Evolutionary conservation across 1,140 invertebrate species (phyloP).

Genomic region (Macrobrachium rosenbergii): DNA sequence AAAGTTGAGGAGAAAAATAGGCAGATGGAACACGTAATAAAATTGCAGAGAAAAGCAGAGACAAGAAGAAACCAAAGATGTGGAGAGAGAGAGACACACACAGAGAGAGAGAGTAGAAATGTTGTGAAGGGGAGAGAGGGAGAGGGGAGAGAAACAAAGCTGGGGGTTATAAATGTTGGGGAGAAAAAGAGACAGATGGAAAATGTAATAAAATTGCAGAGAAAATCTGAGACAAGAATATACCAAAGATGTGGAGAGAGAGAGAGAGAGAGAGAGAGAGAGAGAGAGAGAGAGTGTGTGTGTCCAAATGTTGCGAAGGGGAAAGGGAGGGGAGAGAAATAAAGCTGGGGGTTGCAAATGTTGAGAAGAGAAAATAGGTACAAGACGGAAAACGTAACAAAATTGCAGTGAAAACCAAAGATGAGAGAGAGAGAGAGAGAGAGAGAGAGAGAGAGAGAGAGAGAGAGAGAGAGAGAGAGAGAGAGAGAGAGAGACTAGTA

Average conservation of each 20-base stretch:
- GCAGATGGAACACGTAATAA: neutral
- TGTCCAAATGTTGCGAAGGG: neutral
- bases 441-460: neutral
- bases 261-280: constrained; percentile 2
- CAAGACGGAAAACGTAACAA: neutral
- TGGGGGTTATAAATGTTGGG: neutral
- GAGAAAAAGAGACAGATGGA: neutral
- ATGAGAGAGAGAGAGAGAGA: neutral
- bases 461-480: neutral
- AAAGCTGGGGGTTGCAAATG: neutral
- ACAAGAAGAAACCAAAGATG: neutral
- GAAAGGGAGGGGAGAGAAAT: neutral
- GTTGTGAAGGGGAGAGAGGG: constrained; percentile 6
- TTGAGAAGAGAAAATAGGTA: neutral
- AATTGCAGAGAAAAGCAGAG: neutral
- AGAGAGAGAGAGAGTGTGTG: neutral
- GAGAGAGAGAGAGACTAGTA: neutral
- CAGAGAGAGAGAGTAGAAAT: neutral
- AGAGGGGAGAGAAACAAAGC: neutral
- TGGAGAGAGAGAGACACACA: neutral
- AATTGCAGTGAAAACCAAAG: neutral
- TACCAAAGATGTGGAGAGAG: neutral
- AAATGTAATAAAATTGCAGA: neutral
- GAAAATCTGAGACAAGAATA: neutral
- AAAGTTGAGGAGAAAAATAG: neutral